Evolutionary conservation across 53 echinoderm and acorn worm genomes (phyloP).

Genomic region (Paelopatides confundens): DNA sequence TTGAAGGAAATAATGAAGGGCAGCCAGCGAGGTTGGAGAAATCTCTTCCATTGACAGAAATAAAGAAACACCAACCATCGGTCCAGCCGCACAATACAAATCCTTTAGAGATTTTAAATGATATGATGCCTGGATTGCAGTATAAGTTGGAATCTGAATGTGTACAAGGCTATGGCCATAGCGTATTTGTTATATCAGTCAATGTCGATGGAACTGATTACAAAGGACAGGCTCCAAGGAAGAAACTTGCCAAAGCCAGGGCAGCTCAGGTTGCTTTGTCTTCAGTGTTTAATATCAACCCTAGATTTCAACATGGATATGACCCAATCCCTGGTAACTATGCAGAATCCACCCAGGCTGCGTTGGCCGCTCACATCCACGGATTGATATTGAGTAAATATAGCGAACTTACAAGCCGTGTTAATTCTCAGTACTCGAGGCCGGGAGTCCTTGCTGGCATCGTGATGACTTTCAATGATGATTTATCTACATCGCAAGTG

Average conservation of each 20-base stretch:
- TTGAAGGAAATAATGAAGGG: constrained; percentile 46
- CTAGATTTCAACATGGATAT: constrained; percentile 71
- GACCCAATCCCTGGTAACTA: constrained; percentile 84
- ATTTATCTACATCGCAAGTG: constrained; percentile 73
- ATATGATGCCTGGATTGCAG: constrained; percentile 85
- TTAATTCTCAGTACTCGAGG: constrained; percentile 75
- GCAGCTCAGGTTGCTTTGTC: constrained; percentile 86
- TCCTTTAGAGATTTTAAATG: constrained; percentile 95
- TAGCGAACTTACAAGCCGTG: constrained; percentile 86
- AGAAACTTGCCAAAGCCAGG: constrained; percentile 92
- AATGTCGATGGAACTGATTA: constrained; percentile 79
- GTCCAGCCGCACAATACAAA: constrained; percentile 72
- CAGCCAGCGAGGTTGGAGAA: constrained; percentile 49
- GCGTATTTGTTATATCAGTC: constrained; percentile 90
- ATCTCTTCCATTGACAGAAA: constrained; percentile 4
- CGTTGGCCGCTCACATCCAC: constrained; percentile 93
- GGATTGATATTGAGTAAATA: constrained; percentile 84
- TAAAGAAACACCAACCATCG: constrained; percentile 18
- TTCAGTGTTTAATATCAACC: constrained; percentile 78
- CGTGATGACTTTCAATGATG: constrained; percentile 89
- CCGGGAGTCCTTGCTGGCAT: constrained; percentile 92
- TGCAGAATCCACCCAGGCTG: constrained; percentile 63
- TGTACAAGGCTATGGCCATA: constrained; percentile 96
- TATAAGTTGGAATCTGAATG: constrained; percentile 83
- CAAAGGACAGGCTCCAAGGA: constrained; percentile 87